Percentiles rank a stretch among this genome's conserved stretches.
phyloP scores from a whole-genome alignment of 2,113 vertebrate genomes.

The Percopsis transmontana region DNA sequence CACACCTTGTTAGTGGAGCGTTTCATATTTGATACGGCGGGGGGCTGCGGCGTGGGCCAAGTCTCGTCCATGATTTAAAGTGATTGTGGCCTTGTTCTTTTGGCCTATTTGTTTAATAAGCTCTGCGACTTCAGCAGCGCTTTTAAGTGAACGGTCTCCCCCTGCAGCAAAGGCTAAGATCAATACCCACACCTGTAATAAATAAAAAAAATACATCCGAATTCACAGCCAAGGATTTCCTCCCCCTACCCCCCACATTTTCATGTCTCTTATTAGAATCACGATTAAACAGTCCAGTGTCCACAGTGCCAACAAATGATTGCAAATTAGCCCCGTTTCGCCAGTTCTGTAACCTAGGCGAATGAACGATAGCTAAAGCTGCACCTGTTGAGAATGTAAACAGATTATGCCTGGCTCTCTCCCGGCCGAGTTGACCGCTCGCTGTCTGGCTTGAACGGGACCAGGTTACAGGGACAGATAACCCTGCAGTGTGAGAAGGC shows the following conservation, averaged over 20 bases:
- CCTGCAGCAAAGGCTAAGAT: constrained; percentile 68
- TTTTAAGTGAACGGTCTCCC: constrained; percentile 64
- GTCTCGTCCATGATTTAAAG: constrained; percentile 65
- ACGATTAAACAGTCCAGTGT: constrained; percentile 62
- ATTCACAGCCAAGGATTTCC: constrained; percentile 26
- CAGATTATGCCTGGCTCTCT: constrained; percentile 30
- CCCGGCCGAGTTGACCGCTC: too few relatives aligned
- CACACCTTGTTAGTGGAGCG: constrained; percentile 74
- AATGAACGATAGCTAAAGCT: constrained; percentile 52
- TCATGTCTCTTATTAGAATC: constrained; percentile 65
- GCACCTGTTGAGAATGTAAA: constrained; percentile 68
- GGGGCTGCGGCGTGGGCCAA: constrained; percentile 47
- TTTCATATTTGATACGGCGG: constrained; percentile 65
- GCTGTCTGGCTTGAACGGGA: too few relatives aligned
- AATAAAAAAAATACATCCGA: constrained; percentile 17
- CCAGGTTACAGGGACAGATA: too few relatives aligned
- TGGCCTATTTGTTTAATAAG: constrained; percentile 74
- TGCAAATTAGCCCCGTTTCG: constrained; percentile 65
- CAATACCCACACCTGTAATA: constrained; percentile 66
- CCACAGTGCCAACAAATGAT: constrained; percentile 63
- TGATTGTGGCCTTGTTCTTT: constrained; percentile 62
- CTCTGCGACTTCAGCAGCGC: constrained; percentile 59
- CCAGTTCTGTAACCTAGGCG: constrained; percentile 45
- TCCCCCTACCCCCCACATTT: constrained; percentile 37
- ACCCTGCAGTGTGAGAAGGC: too few relatives aligned